Percentiles rank a stretch among this genome's conserved stretches.
These are phyloP conservation scores for Chaetorhynchus papuensis DNA, from an alignment of 2,113 vertebrate species.

Conservation along the genomic window DNA sequence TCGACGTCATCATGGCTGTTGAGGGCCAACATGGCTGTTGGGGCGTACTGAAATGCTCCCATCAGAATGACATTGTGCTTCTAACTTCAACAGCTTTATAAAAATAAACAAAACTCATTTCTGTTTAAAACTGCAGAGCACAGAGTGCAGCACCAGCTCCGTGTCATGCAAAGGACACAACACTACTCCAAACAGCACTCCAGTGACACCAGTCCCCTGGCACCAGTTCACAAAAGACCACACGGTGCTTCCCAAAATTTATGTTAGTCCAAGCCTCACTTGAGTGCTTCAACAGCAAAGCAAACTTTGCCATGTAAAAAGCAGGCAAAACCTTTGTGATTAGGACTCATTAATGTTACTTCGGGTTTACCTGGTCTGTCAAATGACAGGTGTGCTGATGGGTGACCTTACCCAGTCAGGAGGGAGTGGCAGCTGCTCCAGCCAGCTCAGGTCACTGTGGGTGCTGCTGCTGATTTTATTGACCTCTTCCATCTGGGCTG, in stretches of 20 bases:
- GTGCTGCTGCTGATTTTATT: background rate
- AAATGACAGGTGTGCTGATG: background rate
- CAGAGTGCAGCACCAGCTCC: background rate
- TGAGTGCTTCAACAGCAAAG: fast-evolving
- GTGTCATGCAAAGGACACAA: background rate
- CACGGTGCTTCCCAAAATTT: background rate
- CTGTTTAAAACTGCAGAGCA: background rate
- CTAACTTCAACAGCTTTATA: background rate
- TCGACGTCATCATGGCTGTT: background rate
- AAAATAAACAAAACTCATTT: background rate
- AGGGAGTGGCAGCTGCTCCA: background rate
- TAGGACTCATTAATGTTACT: background rate
- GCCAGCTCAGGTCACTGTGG: background rate
- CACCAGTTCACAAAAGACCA: background rate
- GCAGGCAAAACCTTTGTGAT: background rate
- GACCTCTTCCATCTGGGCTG: background rate
- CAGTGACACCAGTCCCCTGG: background rate
- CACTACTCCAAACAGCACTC: background rate
- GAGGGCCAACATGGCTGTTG: background rate
- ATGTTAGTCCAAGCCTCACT: background rate
- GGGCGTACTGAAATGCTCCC: fast-evolving
- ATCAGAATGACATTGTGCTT: background rate
- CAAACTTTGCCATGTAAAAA: background rate
- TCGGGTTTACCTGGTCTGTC: background rate
- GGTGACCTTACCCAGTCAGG: background rate